phyloP scores from a whole-genome alignment of 2,797 vertebrate species.

The Acropternis orthonyx region DNA sequence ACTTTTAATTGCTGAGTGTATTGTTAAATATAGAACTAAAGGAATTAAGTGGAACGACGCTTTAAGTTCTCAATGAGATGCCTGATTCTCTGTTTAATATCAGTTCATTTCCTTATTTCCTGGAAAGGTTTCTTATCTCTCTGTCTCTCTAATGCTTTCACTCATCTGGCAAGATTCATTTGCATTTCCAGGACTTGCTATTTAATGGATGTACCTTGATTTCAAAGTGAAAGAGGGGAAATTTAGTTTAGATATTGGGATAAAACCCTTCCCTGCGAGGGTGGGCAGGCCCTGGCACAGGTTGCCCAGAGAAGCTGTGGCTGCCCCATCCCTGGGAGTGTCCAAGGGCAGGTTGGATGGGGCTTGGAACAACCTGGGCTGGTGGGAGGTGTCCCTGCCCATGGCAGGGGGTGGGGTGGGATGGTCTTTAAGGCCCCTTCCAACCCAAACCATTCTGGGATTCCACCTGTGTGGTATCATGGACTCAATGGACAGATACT shows the following conservation, averaged over 20 bases:
- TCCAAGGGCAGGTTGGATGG: accelerated
- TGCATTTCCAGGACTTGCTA: not conserved
- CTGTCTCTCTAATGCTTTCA: not conserved
- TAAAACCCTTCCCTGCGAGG: accelerated
- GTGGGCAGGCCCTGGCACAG: not conserved
- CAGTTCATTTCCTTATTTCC: not conserved
- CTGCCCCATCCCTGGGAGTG: not conserved
- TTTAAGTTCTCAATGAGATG: not conserved
- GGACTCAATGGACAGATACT: accelerated
- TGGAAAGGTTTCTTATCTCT: not conserved
- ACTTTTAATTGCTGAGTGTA: not conserved
- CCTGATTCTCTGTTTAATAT: not conserved
- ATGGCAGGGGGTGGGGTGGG: no score
- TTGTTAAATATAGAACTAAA: not conserved
- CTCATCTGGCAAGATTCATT: not conserved
- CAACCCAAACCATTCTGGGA: not conserved
- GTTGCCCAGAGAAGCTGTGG: not conserved
- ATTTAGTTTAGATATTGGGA: not conserved
- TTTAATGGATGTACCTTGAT: not conserved
- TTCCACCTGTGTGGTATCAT: no score
- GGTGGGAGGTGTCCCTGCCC: not conserved
- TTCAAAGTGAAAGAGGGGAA: not conserved
- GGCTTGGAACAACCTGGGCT: accelerated
- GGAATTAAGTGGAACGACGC: not conserved
- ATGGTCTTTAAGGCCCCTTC: not conserved